Evolutionary conservation across 2,888 invertebrate species (phyloP).

Genomic region (Heteromurus nitidus): DNA sequence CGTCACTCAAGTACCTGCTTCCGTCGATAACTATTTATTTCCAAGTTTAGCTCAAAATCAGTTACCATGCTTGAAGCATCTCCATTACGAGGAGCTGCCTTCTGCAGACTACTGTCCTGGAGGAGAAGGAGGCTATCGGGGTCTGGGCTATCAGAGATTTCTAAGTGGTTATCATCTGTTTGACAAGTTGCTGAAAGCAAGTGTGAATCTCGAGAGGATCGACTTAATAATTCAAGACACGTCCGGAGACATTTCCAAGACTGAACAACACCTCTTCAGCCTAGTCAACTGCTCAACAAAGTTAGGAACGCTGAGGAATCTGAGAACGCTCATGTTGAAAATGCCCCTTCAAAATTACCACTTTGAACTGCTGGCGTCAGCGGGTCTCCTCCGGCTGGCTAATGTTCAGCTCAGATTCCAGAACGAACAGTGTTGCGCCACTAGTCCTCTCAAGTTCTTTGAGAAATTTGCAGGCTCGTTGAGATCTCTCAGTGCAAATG

Average conservation of each 20-base stretch:
- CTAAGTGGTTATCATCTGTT: slow-evolving; percentile 49
- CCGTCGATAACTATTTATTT: slow-evolving; percentile 37
- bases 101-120: slow-evolving; percentile 14
- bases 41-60: slow-evolving; percentile 21
- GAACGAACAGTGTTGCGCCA: slow-evolving; percentile 45
- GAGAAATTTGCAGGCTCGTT: slow-evolving; percentile 25
- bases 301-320: slow-evolving; percentile 29
- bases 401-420: slow-evolving; percentile 53
- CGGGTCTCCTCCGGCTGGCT: slow-evolving; percentile 34
- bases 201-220: slow-evolving; percentile 41
- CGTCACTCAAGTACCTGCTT: no score
- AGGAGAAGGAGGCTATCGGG: neutral
- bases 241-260: slow-evolving; percentile 36
- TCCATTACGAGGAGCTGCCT: slow-evolving; percentile 54
- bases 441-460: slow-evolving; percentile 53
- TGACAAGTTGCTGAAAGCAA: slow-evolving; percentile 37
- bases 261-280: slow-evolving; percentile 55
- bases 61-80: slow-evolving; percentile 50
- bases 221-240: slow-evolving; percentile 53
- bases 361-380: slow-evolving; percentile 36
- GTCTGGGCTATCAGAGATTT: neutral
- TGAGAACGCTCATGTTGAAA: slow-evolving; percentile 48
- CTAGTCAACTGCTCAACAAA: slow-evolving; percentile 59
- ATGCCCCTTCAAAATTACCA: slow-evolving; percentile 47
- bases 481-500: slow-evolving; percentile 41